Base-by-base conservation (phyloP, 2,888 invertebrate genomes). In the Margaritifera margaritifera region DNA sequence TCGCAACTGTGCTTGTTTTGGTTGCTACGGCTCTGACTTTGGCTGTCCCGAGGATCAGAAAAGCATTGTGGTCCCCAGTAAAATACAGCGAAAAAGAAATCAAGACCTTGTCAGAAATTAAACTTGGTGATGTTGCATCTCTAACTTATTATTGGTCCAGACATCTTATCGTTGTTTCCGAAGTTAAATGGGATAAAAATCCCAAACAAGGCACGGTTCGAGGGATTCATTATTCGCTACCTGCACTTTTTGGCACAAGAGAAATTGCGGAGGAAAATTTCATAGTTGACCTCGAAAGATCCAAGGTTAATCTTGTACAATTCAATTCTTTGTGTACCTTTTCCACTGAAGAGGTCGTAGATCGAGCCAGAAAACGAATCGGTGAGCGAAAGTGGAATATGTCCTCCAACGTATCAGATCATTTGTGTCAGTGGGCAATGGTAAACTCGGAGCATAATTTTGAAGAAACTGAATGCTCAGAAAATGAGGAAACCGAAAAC, bases 401-500 rank as follows among this genome's bases (percentile, higher is more conserved):
- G 2, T 20, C 22, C 20, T 42, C 55, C 0, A 62, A 66, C 31
- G 20, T 61, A 22, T 66, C 66, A 0, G 61, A 56, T 19, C 62
- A 66, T 66, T 56, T 66, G 6, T 66, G 66, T n/a, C 62, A 15
- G 56, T 66, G 66, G 66, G 62, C 66, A 25, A 56, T 50, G 51
- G 50, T 50, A 50, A 51, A 51, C 4, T 18, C 4, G 11, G n/a
- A 25, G 20, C 25, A 55, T 15, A 18, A 51, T n/a, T 42, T 3
- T 42, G 62, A n/a, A 24, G 50, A 50, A 4, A 51, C 27, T 8
- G 55, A 51, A n/a, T 50, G 51, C 1, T 31, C 15, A 11, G 66
- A 42, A 15, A 54, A 55, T 60, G 19, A 5, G 5, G 61, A 60
- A 1, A 20, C 50, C 4, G 55, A 55, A 6, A 0, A 22, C 11